These are phyloP conservation scores for Cheilosia vernalis DNA, from an alignment of 2,888 invertebrate species.

Conservation along the genomic window DNA sequence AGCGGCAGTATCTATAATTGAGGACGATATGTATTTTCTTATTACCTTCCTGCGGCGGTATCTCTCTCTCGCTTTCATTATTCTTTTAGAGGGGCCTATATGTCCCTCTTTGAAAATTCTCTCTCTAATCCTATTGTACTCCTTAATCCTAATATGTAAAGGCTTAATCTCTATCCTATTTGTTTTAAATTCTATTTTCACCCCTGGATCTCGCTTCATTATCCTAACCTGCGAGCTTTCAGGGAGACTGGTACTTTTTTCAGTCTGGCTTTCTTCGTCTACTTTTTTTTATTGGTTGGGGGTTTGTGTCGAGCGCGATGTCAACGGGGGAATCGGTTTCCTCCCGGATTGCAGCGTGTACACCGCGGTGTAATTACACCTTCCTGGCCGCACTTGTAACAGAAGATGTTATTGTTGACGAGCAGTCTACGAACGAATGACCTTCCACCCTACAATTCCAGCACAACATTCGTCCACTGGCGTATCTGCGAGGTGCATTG, in stretches of 20 bases:
- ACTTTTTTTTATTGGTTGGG: neutral
- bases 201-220: no score
- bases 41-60: neutral
- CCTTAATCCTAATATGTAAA: neutral
- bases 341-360: no score
- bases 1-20: neutral
- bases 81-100: neutral
- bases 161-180: neutral
- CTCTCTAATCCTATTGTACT: neutral
- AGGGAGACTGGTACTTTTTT: no score
- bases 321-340: no score
- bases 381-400: no score
- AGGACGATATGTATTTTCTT: neutral
- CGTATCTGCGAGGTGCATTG: no score
- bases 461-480: no score
- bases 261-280: no score
- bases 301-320: constrained; percentile 8
- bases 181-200: neutral
- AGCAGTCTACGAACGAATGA: neutral
- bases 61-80: neutral
- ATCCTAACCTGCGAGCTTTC: no score
- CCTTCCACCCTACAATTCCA: neutral
- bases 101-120: constrained; percentile 4
- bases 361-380: no score
- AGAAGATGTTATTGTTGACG: no score